Base-by-base conservation (phyloP, 2,888 invertebrate species). In the Furcula furcula region DNA sequence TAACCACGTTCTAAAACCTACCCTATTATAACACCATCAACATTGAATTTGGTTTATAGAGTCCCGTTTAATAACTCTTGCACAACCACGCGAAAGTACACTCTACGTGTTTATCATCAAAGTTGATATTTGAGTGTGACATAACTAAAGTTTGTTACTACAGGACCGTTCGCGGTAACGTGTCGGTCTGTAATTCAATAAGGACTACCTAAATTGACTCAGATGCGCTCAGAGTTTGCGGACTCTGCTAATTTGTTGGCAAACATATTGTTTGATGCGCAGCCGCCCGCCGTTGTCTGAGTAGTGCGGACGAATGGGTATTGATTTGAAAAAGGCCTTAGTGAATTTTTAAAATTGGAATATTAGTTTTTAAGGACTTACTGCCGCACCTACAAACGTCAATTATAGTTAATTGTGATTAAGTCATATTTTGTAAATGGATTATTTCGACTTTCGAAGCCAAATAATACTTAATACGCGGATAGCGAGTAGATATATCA, bases 141-240 rank as follows among this genome's bases (percentile, higher is more conserved):
- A 3, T 10, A 0, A 9, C 3, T 25, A 32, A 46, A 51, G 31
- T 32, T 44, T 23, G 40, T 55, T 59, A 54, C 48, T 49, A 42
- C 56, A 61, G 61, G 63, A 61, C 66, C 55, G 56, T 63, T 55
- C 52, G 45, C 61, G 62, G 76, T 77, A 82, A 85, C 74, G 82
- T 84, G 83, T 77, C 68, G 74, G 81, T 63, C 65, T 72, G 79
- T 85, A 84, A 86, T 83, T 85, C 78, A 85, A 85, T 86, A 83
- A 86, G 79, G 82, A 72, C 76, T 74, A 69, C 78, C 82, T 70
- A 83, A 85, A 83, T 85, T 84, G 82, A 82, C 77, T 83, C 74
- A 70, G 79, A 86, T 84, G 82, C 72, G 76, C 65, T 67, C 61
- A 55, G 72, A 77, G 81, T 81, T 76, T 81, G 79, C 65, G 80